Evolutionary conservation across 2,888 invertebrate species (phyloP), one percentile per base, ranked within the genome.

Genomic region (Leuctra nigra): DNA sequence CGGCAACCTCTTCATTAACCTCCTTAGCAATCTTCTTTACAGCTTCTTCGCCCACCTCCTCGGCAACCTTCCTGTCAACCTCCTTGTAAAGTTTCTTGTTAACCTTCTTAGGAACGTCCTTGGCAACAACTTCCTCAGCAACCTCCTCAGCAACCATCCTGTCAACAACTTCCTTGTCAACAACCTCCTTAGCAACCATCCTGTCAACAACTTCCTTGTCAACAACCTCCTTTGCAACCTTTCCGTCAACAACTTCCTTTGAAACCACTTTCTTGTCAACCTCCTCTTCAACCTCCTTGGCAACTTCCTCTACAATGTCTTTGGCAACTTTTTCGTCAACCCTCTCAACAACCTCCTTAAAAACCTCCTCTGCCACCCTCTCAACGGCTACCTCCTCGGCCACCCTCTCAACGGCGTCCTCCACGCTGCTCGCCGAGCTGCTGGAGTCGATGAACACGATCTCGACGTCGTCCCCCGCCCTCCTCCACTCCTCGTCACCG

Each of bases 381-480:
- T 18, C n/a, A 16, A 53, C 47, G 4, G n/a, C 39, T 18, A 33
- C 55, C 13, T 33, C 50, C 20, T 56, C 56, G 1, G 33, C 54
- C 4, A 23, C 46, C 16, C 38, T 54, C 11, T 53, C 59, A n/a
- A 29, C 46, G 16, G 25, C 36, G 7, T 18, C 52, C 18, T 20
- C 35, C 66, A 60, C 82, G 81, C 65, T 78, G 74, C 55, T 80
- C 65, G 82, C 81, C 13, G 79, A 77, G 64, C 81, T 82, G 61
- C 80, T 81, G 4, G 83, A 83, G 14, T 81, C 78, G 44, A 86
- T 72, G 68, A 80, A 86, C 1, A 86, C 83, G 11, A 86, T 69
- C 71, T 87, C 87, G 22, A 83, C 83, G 3, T 79, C 80, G 23
- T 63, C 66, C n/a, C 72, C 74, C 66, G 73, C 68, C 59, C 77